Conservation (phyloP, 2,113 vertebrate genomes). For the Syngnathus scovelli region DNA sequence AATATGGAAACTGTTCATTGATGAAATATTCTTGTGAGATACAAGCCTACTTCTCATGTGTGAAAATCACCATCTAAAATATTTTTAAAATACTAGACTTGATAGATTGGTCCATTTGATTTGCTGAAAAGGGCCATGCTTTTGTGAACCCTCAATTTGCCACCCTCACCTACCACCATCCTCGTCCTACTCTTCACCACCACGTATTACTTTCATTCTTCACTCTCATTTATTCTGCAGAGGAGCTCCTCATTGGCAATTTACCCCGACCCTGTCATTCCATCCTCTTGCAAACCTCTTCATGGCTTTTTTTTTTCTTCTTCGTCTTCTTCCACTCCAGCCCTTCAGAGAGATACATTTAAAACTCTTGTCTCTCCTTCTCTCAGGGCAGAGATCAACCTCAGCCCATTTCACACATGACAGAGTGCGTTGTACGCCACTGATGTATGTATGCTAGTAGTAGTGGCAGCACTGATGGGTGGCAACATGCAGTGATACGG, state of each 20-base stretch:
- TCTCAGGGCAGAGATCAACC: slow-evolving; percentile 60
- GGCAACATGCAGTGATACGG: slow-evolving; percentile 40
- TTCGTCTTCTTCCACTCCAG: background rate
- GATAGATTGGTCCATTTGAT: too few species aligned
- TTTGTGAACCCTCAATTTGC: too few species aligned
- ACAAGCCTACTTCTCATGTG: too few species aligned
- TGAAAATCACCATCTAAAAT: too few species aligned
- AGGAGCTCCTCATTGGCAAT: slow-evolving; percentile 21
- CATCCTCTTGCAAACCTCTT: slow-evolving; percentile 10
- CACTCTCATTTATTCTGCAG: slow-evolving; percentile 27
- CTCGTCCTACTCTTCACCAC: slow-evolving; percentile 6
- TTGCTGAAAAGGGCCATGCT: too few species aligned
- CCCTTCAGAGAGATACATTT: slow-evolving; percentile 38
- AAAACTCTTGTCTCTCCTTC: slow-evolving; percentile 38
- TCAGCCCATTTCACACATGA: slow-evolving; percentile 64
- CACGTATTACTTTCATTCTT: slow-evolving; percentile 14
- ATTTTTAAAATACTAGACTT: too few species aligned
- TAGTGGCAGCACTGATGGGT: slow-evolving; percentile 45
- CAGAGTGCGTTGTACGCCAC: slow-evolving; percentile 48
- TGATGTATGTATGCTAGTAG: slow-evolving; percentile 49
- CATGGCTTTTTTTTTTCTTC: slow-evolving; percentile 6
- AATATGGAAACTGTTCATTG: too few species aligned
- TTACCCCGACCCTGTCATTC: slow-evolving; percentile 27
- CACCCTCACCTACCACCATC: background rate
- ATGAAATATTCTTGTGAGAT: too few species aligned